Evolutionary conservation across 2,113 vertebrate genomes (phyloP).

Genomic region (Elephantulus edwardii): DNA sequence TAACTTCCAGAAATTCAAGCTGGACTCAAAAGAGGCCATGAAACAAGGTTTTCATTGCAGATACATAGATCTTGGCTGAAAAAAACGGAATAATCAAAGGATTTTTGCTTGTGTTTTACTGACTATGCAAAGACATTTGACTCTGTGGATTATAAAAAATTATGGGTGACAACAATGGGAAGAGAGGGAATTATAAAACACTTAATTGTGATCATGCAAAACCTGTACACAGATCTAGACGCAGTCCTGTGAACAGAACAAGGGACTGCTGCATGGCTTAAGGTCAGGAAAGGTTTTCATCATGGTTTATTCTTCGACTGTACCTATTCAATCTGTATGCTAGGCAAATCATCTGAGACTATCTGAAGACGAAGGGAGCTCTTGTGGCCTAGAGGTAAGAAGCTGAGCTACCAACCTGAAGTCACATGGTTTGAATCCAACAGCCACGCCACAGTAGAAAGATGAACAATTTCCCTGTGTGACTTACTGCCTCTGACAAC

Average conservation of each 20-base stretch:
- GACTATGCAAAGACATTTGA: neutral
- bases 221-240: neutral
- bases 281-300: too few relatives aligned
- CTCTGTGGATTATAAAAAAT: neutral
- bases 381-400: too few relatives aligned
- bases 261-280: neutral
- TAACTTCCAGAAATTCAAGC: neutral
- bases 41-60: neutral
- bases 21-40: neutral
- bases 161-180: neutral
- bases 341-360: too few relatives aligned
- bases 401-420: too few relatives aligned
- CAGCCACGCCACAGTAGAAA: too few relatives aligned
- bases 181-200: neutral
- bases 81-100: neutral
- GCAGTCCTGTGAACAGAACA: neutral
- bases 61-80: neutral
- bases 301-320: too few relatives aligned
- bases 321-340: too few relatives aligned
- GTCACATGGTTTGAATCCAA: too few relatives aligned
- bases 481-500: too few relatives aligned
- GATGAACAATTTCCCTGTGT: too few relatives aligned
- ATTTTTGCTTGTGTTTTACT: neutral
- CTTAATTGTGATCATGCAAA: neutral
- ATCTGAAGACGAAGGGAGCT: too few relatives aligned